Evolutionary conservation across 2,113 vertebrate genomes (phyloP).

Genomic region (Cynopterus brachyotis): DNA sequence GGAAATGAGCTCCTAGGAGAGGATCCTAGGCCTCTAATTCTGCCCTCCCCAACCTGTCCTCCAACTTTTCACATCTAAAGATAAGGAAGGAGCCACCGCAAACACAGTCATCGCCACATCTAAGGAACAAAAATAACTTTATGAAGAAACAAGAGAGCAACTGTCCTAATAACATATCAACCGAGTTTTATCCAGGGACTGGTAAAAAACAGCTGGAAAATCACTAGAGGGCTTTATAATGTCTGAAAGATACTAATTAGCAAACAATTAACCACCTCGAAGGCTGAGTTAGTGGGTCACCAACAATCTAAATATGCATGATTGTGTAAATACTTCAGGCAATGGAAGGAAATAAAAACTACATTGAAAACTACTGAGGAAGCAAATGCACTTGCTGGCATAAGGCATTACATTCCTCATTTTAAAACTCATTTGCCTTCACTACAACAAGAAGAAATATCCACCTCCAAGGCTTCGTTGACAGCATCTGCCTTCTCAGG

Average conservation of each 20-base stretch:
- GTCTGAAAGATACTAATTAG: background rate
- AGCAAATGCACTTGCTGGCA: accelerated
- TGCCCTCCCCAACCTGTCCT: background rate
- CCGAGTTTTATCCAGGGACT: no score
- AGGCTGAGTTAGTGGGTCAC: background rate
- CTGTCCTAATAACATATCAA: background rate
- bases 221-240: background rate
- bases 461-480: conserved; percentile 93
- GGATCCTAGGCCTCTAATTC: background rate
- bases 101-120: background rate
- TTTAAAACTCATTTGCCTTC: background rate
- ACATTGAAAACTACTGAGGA: background rate
- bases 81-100: background rate
- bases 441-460: accelerated
- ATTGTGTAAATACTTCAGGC: background rate
- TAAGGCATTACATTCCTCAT: background rate
- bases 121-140: background rate
- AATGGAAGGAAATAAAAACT: background rate
- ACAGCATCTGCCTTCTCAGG: conserved; percentile 88
- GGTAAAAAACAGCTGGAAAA: background rate
- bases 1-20: accelerated
- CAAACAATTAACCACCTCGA: background rate
- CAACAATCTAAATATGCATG: background rate
- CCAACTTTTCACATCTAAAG: background rate
- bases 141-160: background rate